Base-by-base conservation (phyloP, 2,797 vertebrate species). In the Hydrophis major region DNA sequence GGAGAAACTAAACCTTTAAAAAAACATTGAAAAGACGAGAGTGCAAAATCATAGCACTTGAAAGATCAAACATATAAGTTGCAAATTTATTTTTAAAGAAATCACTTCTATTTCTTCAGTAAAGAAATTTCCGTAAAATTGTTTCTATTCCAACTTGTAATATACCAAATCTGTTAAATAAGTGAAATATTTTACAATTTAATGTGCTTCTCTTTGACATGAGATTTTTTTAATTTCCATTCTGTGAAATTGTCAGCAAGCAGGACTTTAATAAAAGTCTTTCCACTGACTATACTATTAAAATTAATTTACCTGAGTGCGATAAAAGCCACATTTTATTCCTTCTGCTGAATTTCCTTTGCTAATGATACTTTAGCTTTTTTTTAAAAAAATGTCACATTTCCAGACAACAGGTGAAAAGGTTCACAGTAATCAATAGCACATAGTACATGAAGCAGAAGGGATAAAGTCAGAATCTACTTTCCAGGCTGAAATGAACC, bases 401-500 rank as follows among this genome's bases (percentile, higher is more conserved):
- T 90, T 94, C 91, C 87, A 94, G 89, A 78, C 3, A 74, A 89
- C 89, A 91, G 87, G 87, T 28, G 86, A 93, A 88, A 0, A 0
- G 18, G 87, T 92, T 93, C 57, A 94, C 53, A 86, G 10, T 20
- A 92, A 89, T 53, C 86, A 90, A 74, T 0, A 0, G 63, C 69
- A 90, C 5, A 55, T 20, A 60, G 37, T 0, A 13, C 22, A 69
- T 94, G 57, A 94, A 95, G 91, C 0, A 89, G 69, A 92, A 53
- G 55, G 88, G 50, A 93, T 90, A 94, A 94, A 94, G 18, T 37
- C 83, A 60, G 56, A 89, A 69, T 28, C 66, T 89, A 56, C 27
- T 63, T 47, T 90, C 56, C 94, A 53, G 32, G 78, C 69, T 57
- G 53, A 93, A 83, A n/a, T 6, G 1, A 53, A 66, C 93, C 90